Conservation (phyloP, 2,888 invertebrate genomes). For the Abrostola tripartita region DNA sequence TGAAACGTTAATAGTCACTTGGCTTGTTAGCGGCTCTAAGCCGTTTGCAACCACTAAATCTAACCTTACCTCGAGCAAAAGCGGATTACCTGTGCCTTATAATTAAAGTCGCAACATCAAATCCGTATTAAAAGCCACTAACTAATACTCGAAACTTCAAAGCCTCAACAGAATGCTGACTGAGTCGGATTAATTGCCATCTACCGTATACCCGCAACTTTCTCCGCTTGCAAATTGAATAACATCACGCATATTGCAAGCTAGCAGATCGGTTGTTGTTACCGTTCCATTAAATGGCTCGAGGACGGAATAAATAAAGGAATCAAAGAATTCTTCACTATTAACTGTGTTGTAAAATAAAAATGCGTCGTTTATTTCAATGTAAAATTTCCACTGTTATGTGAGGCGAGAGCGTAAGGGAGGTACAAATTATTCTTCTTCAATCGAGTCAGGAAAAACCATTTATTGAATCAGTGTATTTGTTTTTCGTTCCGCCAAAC, state of each 20-base stretch:
- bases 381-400: background rate
- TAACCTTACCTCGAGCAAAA: background rate
- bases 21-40: background rate
- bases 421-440: too few species aligned
- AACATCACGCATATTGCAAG: conserved; percentile 9
- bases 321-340: background rate
- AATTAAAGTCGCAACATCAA: conserved; percentile 6
- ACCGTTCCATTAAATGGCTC: background rate
- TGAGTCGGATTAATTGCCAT: conserved; percentile 30
- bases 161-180: conserved; percentile 13
- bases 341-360: background rate
- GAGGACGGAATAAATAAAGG: background rate
- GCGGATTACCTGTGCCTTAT: background rate
- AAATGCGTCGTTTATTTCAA: background rate
- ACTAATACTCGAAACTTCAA: conserved; percentile 13
- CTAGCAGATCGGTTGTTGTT: background rate
- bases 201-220: conserved; percentile 11
- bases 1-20: conserved; percentile 3
- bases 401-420: too few species aligned
- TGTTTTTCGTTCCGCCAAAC: too few species aligned
- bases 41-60: background rate
- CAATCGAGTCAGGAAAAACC: too few species aligned
- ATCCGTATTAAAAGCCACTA: conserved; percentile 1
- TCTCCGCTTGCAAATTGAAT: conserved; percentile 15
- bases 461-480: too few species aligned